A percentile compares a stretch with the other conserved stretches of the same genome.
phyloP scores from a whole-genome alignment of 1,140 invertebrate species.

The Drosophila ambigua region DNA sequence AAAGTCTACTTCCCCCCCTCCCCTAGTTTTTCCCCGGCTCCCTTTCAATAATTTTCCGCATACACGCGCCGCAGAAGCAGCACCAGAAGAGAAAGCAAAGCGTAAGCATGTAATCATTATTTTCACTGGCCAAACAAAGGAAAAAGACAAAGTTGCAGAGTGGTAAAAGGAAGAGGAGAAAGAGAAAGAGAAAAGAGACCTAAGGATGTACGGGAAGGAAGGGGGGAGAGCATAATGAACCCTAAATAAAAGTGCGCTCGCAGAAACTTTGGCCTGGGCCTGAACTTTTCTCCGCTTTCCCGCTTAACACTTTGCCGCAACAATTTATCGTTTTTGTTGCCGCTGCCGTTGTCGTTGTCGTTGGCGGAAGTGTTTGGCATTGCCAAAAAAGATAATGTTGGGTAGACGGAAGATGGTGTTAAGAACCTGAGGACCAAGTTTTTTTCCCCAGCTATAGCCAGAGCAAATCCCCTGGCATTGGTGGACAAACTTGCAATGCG shows the following conservation, averaged over 20 bases:
- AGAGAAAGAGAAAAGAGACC: background rate
- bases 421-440: conserved; percentile 57
- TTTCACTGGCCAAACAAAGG: conserved; percentile 55
- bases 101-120: conserved; percentile 65
- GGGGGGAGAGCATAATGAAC: conserved; percentile 61
- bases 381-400: conserved; percentile 60
- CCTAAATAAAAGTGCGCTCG: conserved; percentile 66
- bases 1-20: background rate
- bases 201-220: background rate
- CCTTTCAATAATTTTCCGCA: conserved; percentile 48
- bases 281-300: conserved; percentile 52
- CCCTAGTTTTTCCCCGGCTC: background rate
- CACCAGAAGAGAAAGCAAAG: conserved; percentile 43
- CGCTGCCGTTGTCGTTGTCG: conserved; percentile 54
- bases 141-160: conserved; percentile 4
- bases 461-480: conserved; percentile 48
- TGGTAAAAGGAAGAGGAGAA: background rate
- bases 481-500: conserved; percentile 38
- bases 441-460: conserved; percentile 24
- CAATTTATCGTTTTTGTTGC: conserved; percentile 64
- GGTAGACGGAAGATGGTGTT: conserved; percentile 21
- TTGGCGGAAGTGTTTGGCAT: conserved; percentile 66
- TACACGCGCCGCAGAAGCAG: conserved; percentile 14
- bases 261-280: conserved; percentile 59
- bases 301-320: conserved; percentile 72